Conservation (phyloP, 35 echinoderm and acorn worm genomes). For the Strongylocentrotus purpuratus region DNA sequence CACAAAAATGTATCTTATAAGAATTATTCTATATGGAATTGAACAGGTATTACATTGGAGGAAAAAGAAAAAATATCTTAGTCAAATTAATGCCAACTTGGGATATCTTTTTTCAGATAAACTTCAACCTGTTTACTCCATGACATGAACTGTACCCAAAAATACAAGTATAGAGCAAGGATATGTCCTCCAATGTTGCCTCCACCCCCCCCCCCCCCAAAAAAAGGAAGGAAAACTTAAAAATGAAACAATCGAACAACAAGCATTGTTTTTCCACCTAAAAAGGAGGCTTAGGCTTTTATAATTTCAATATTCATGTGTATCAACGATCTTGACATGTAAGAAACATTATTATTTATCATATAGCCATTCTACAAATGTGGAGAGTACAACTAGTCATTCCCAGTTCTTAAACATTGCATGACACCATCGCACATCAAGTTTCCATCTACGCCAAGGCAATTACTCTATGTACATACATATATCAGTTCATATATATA, state of each 20-base stretch:
- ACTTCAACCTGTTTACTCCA: too few species aligned
- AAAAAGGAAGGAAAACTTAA: neutral
- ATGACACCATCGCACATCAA: too few species aligned
- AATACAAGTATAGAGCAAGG: neutral
- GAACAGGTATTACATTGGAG: too few species aligned
- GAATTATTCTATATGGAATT: too few species aligned
- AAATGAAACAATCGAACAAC: neutral
- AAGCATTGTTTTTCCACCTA: neutral
- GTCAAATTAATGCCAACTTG: too few species aligned
- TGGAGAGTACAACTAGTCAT: neutral
- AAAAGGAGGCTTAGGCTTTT: neutral
- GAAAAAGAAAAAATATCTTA: neutral
- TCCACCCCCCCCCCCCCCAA: too few species aligned
- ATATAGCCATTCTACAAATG: neutral
- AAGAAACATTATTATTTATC: neutral
- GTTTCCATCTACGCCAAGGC: too few species aligned
- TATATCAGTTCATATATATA: neutral
- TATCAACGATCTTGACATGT: neutral
- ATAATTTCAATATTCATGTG: neutral
- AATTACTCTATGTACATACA: too few species aligned
- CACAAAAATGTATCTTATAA: too few species aligned
- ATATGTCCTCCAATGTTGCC: too few species aligned
- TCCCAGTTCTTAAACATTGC: neutral
- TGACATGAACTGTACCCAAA: too few species aligned
- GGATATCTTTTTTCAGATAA: too few species aligned